Conservation (phyloP, 2,888 invertebrate species). For the Octonoba sinensis region DNA sequence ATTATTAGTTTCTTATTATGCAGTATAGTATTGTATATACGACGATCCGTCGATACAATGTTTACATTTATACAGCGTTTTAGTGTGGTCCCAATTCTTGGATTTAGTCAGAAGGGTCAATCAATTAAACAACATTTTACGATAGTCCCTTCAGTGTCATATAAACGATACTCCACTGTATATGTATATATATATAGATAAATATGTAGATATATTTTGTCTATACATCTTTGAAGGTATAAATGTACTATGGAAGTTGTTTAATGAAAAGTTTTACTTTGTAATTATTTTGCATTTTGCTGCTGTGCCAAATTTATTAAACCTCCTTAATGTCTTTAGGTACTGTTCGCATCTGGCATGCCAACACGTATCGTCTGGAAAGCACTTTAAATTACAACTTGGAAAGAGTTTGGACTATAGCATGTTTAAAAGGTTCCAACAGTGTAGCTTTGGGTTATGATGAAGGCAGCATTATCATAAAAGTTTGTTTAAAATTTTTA, state of each 20-base stretch:
- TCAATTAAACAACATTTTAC: too few relatives aligned
- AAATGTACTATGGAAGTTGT: neutral
- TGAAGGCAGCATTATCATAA: slow-evolving; percentile 95
- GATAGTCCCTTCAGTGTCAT: too few relatives aligned
- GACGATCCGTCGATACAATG: too few relatives aligned
- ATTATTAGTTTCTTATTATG: too few relatives aligned
- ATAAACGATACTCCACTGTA: too few relatives aligned
- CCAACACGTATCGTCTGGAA: slow-evolving; percentile 96
- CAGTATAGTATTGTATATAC: too few relatives aligned
- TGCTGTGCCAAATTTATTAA: too few relatives aligned
- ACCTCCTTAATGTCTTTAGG: slow-evolving; percentile 73
- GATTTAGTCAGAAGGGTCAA: too few relatives aligned
- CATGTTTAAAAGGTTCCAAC: slow-evolving; percentile 92
- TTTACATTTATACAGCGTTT: too few relatives aligned
- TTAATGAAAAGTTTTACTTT: neutral
- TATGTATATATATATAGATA: too few relatives aligned
- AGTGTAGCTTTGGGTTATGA: slow-evolving; percentile 98
- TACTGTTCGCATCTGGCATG: slow-evolving; percentile 97
- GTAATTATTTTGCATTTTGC: neutral
- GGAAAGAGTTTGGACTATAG: slow-evolving; percentile 97
- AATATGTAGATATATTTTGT: too few relatives aligned
- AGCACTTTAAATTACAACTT: slow-evolving; percentile 97
- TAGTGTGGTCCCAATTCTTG: too few relatives aligned
- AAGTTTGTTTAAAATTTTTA: slow-evolving; percentile 73
- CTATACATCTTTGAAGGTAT: neutral